Percentiles rank a stretch among this genome's conserved stretches.
These are phyloP conservation scores for Eidolon dupreanum DNA, from an alignment of 2,797 vertebrate species.

Conservation along the genomic window DNA sequence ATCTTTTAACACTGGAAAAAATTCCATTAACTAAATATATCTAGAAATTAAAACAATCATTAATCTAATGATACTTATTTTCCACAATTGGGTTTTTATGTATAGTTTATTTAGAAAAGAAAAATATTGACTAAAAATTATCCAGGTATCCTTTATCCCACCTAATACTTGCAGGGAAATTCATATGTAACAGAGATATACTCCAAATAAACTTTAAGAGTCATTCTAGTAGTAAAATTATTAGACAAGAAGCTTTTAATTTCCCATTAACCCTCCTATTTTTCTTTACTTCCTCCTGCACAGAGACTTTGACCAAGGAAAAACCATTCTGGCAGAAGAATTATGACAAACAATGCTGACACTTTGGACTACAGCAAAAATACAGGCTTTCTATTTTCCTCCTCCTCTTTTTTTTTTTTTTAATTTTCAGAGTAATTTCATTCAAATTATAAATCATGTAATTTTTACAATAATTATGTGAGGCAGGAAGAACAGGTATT, in stretches of 20 bases:
- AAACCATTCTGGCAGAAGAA: not conserved
- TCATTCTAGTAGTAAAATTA: not conserved
- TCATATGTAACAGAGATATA: not conserved
- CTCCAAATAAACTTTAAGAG: not conserved
- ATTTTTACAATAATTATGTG: not conserved
- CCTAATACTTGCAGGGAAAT: not conserved
- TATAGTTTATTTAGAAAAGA: not conserved
- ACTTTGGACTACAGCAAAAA: not conserved
- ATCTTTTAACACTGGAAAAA: not conserved
- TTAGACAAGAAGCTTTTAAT: not conserved
- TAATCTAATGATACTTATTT: not conserved
- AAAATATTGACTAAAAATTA: constrained; percentile 3
- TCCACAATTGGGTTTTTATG: not conserved
- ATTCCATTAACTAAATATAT: not conserved
- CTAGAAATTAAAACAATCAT: constrained; percentile 7
- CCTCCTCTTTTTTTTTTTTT: not conserved
- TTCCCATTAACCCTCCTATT: not conserved
- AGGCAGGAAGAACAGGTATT: not conserved
- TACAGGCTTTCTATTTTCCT: not conserved
- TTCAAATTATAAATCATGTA: not conserved
- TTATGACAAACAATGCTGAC: not conserved
- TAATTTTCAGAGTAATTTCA: not conserved
- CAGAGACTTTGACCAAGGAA: not conserved
- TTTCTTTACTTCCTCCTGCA: not conserved
- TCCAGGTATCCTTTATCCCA: not conserved